Base-by-base conservation (phyloP, 2,113 vertebrate genomes). In the Chaenogobius annularis region DNA sequence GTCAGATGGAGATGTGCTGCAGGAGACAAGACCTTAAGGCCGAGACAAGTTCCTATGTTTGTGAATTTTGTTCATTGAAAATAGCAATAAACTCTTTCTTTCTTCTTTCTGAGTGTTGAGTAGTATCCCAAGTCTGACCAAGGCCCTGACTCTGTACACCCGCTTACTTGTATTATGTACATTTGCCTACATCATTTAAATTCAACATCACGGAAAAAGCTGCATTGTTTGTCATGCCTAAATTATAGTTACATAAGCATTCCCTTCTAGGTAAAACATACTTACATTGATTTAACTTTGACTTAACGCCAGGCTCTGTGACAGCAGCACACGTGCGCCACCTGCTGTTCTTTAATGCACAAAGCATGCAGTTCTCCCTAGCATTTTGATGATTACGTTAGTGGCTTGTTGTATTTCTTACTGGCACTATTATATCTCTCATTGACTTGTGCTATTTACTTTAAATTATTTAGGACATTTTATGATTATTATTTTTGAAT, bases 281-380 rank as follows among this genome's bases (percentile, higher is more conserved):
- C 48, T 50, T 19, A 52, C 17, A 19, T n/a, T 52, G 48, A 52
- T 52, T 1, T n/a, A 52, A 23, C 14, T 50, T 50, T 50, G 48
- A 50, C 6, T 17, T 50, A 50, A 19, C 26, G 26, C 26, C 4
- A 31, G 26, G 17, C 9, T 2, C n/a, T 55, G 52, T 3, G 8
- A 19, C 48, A 66, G 46, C 66, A 64, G 43, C 64, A 80, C 76
- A 87, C 26, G 50, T 66, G 73, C 75, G 55, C 90, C 91, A 88
- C 82, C 92, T 90, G 54, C 71, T 92, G 93, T 35, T 70, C 61
- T 70, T 52, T 13, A 8, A 10, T 37, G 10, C 17, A 3, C n/a
- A 40, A 31, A 31, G 6, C 56, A 31, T 15, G 13, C 26, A 31
- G 26, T 31, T 31, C 4, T 12, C 56, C 23, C 13, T 5, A 35